Conservation (phyloP, 1,140 invertebrate species). For the Drosophila eugracilis region DNA sequence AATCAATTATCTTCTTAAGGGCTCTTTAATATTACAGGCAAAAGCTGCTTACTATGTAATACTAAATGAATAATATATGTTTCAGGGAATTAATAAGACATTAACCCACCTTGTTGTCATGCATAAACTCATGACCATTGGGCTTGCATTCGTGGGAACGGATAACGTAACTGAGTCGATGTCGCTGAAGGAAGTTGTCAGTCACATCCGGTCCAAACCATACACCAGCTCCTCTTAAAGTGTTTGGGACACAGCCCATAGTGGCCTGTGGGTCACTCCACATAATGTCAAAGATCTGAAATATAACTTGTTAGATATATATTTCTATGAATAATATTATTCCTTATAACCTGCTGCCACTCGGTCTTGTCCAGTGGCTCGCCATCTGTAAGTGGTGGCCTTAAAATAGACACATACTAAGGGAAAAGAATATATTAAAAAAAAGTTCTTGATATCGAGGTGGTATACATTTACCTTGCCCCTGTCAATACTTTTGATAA, state of each 20-base stretch:
- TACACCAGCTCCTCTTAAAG: constrained; percentile 93
- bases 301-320: neutral
- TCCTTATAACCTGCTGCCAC: constrained; percentile 90
- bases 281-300: constrained; percentile 93
- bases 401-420: constrained; percentile 92
- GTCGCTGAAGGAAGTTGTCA: constrained; percentile 89
- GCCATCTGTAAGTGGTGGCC: constrained; percentile 90
- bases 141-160: constrained; percentile 97
- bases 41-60: too few species aligned
- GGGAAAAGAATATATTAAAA: neutral
- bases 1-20: neutral
- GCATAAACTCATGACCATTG: constrained; percentile 94
- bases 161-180: constrained; percentile 91
- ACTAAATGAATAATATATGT: neutral
- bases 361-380: constrained; percentile 90
- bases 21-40: neutral
- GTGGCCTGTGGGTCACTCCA: constrained; percentile 95
- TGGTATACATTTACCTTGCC: constrained; percentile 88
- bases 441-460: too few species aligned
- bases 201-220: constrained; percentile 97
- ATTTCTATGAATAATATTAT: neutral
- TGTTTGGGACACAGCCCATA: constrained; percentile 92
- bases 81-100: neutral
- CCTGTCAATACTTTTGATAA: constrained; percentile 90
- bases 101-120: constrained; percentile 90